Evolutionary conservation across 2,888 invertebrate species (phyloP).

Genomic region (Andricus quercusramuli): DNA sequence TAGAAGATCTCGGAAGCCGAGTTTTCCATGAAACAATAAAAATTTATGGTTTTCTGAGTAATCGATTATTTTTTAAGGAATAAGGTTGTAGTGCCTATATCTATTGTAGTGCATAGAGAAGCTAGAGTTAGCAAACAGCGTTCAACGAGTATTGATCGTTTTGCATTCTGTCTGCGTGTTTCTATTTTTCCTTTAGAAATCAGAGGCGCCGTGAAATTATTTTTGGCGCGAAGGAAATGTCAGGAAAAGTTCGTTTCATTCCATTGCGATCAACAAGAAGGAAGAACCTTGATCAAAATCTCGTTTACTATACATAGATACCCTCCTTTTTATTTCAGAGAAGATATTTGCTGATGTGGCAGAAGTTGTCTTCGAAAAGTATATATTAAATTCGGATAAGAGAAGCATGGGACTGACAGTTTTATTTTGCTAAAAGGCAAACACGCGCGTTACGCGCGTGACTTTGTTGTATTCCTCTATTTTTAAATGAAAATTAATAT

Average conservation of each 20-base stretch:
- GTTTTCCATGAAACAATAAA: slow-evolving; percentile 2
- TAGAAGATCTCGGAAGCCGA: not conserved
- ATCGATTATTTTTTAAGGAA: slow-evolving; percentile 4
- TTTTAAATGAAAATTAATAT: too few species aligned
- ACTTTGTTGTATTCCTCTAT: too few species aligned
- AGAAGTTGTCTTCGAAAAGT: not conserved
- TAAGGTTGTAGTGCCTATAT: not conserved
- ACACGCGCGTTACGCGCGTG: too few species aligned
- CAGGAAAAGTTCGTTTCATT: not conserved
- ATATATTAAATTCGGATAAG: not conserved
- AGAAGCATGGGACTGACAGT: not conserved
- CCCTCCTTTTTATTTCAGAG: not conserved
- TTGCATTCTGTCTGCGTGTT: slow-evolving; percentile 33
- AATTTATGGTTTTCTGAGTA: slow-evolving; percentile 23
- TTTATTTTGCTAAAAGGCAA: not conserved
- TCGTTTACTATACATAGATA: not conserved
- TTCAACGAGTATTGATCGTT: slow-evolving; percentile 36
- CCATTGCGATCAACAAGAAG: slow-evolving; percentile 4
- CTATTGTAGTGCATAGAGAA: not conserved
- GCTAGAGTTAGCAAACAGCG: slow-evolving; percentile 4
- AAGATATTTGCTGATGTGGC: not conserved
- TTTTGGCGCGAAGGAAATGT: slow-evolving; percentile 32
- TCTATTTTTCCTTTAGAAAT: slow-evolving; percentile 23
- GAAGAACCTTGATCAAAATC: slow-evolving; percentile 14
- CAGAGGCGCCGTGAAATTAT: slow-evolving; percentile 15